Evolutionary conservation across 2,888 invertebrate species (phyloP).

Genomic region (Xestia ashworthii): DNA sequence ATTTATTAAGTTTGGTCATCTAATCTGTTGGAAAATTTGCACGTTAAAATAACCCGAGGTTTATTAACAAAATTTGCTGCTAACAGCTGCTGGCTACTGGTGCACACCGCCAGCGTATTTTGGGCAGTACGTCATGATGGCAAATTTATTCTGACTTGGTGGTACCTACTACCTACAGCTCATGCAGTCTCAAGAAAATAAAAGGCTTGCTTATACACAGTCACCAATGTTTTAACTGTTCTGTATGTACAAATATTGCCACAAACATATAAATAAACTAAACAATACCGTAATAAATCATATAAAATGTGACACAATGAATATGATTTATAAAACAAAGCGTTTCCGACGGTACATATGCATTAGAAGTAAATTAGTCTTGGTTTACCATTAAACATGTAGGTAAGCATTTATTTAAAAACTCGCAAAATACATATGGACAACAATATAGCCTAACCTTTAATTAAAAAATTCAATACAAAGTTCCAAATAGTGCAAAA

Average conservation of each 20-base stretch:
- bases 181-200: background rate
- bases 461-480: background rate
- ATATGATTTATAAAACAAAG: background rate
- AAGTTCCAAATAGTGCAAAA: slow-evolving; percentile 5
- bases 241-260: background rate
- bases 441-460: background rate
- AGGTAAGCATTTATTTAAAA: background rate
- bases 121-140: background rate
- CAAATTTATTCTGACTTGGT: background rate
- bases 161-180: background rate
- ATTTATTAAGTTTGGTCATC: background rate
- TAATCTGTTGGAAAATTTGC: background rate
- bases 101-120: background rate
- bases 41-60: background rate
- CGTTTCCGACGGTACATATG: background rate
- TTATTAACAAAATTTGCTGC: background rate
- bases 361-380: slow-evolving; percentile 10
- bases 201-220: background rate
- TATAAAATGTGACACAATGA: slow-evolving; percentile 7
- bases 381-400: background rate
- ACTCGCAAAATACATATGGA: background rate
- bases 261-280: background rate
- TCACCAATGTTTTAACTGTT: background rate
- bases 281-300: slow-evolving; percentile 22
- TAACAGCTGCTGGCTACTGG: background rate